Evolutionary conservation across 2,888 invertebrate species (phyloP), one percentile per base, ranked within the genome.

Genomic region (Portevinia maculata): DNA sequence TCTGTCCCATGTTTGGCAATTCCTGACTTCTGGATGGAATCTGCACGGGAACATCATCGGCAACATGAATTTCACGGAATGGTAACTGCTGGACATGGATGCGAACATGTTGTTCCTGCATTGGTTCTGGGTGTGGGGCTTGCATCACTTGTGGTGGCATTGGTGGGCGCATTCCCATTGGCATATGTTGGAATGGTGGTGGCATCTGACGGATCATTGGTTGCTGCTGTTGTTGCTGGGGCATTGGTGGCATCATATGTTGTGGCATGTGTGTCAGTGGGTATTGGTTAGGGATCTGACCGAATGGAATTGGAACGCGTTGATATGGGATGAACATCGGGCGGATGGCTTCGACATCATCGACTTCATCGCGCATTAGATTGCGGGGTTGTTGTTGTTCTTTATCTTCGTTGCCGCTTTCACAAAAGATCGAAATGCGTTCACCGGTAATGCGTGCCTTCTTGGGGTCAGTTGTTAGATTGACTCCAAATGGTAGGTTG

Each of bases 361-460:
- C 90, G 37, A 88, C 87, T 1, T 87, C 88, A 21, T 89, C 89
- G 13, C 88, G 87, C 62, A 85, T 78, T 17, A 79, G 78, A 17
- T 84, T 44, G 55, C 86, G 84, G 1, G 85, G 57, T 15, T 84
- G 76, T 37, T 86, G 76, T 37, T 85, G 86, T 39, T 86, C 86
- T 24, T 69, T 73, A 11, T 75, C 75, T 65, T 89, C 90, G 37
- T 89, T 88, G 70, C 96, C 96, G 86, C 95, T 96, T 89, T 97
- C 96, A 89, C 97, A 97, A 89, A 96, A 94, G 89, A 97, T 96
- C 32, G 96, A 95, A 91, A 97, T 95, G 74, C 96, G 94, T 90
- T 97, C 97, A 8, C 97, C 96, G 75, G 95, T 96, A 84, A 95
- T 91, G 86, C 93, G 93, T 85, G 95, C 93, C 88, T 93, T 93